Evolutionary conservation across 1,140 invertebrate genomes (phyloP).

Genomic region (Musca domestica): DNA sequence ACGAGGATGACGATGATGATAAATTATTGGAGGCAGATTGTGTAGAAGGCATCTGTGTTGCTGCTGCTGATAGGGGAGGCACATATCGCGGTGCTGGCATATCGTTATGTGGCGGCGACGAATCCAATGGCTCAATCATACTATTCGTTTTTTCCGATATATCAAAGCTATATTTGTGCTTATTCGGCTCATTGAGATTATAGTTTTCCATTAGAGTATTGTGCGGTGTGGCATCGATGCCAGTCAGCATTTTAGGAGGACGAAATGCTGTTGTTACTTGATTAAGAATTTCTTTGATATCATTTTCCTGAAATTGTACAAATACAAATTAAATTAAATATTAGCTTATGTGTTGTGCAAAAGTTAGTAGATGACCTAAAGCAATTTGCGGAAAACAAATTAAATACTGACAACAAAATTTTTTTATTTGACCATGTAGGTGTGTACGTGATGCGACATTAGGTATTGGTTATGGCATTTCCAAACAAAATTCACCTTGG

Average conservation of each 20-base stretch:
- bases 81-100: conserved; percentile 20
- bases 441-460: too few relatives aligned
- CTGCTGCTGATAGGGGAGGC: not conserved
- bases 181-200: conserved; percentile 46
- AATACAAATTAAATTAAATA: too few relatives aligned
- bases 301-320: conserved; percentile 31
- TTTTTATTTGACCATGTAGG: too few relatives aligned
- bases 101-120: conserved; percentile 2
- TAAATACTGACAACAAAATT: too few relatives aligned
- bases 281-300: conserved; percentile 56
- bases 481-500: too few relatives aligned
- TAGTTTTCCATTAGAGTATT: conserved; percentile 59
- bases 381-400: too few relatives aligned
- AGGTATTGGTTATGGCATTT: too few relatives aligned
- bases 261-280: conserved; percentile 57
- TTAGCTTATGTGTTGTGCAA: too few relatives aligned
- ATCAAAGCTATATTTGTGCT: conserved; percentile 44
- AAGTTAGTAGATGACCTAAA: too few relatives aligned
- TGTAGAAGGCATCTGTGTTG: conserved; percentile 21
- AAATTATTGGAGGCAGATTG: conserved; percentile 2
- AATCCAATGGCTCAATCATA: conserved; percentile 13
- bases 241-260: conserved; percentile 57
- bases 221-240: conserved; percentile 67
- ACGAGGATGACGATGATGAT: too few relatives aligned
- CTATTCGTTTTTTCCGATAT: conserved; percentile 11